Percentiles rank a stretch among this genome's conserved stretches.
These are phyloP conservation scores for Drosophila seclusa DNA, from an alignment of 2,888 invertebrate genomes.

Conservation along the genomic window DNA sequence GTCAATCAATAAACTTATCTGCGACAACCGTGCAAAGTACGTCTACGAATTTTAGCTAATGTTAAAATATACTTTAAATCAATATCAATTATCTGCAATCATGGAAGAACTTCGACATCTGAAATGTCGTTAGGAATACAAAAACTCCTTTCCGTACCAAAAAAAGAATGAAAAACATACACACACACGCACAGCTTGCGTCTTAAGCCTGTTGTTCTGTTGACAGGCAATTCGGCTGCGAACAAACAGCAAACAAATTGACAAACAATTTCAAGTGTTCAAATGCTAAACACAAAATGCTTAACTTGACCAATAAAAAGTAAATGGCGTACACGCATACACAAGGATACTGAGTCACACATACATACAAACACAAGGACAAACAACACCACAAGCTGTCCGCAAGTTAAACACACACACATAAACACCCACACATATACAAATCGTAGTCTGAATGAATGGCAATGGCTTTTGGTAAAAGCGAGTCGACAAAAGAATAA, in stretches of 20 bases:
- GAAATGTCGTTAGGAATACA: not conserved
- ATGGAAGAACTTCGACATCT: not conserved
- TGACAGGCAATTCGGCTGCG: conserved; percentile 49
- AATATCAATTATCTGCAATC: conserved; percentile 15
- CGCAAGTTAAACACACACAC: conserved; percentile 57
- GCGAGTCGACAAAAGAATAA: conserved; percentile 59
- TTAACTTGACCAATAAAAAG: conserved; percentile 69
- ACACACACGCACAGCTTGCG: conserved; percentile 15
- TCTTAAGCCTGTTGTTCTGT: conserved; percentile 46
- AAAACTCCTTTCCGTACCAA: not conserved
- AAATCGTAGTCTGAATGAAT: conserved; percentile 47
- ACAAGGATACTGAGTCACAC: conserved; percentile 22
- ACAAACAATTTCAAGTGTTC: conserved; percentile 68
- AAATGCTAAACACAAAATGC: conserved; percentile 61
- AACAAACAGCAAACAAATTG: conserved; percentile 67
- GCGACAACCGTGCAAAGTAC: not conserved
- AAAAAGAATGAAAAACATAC: not conserved
- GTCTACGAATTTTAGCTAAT: not conserved
- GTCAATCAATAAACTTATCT: not conserved
- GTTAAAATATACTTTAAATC: not conserved
- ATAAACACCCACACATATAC: conserved; percentile 11
- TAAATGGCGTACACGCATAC: conserved; percentile 55
- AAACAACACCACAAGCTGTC: conserved; percentile 56
- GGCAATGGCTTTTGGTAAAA: conserved; percentile 60
- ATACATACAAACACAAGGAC: conserved; percentile 1